These are phyloP conservation scores for Philotrypesis tridentata DNA, from an alignment of 1,140 invertebrate genomes.

Conservation along the genomic window DNA sequence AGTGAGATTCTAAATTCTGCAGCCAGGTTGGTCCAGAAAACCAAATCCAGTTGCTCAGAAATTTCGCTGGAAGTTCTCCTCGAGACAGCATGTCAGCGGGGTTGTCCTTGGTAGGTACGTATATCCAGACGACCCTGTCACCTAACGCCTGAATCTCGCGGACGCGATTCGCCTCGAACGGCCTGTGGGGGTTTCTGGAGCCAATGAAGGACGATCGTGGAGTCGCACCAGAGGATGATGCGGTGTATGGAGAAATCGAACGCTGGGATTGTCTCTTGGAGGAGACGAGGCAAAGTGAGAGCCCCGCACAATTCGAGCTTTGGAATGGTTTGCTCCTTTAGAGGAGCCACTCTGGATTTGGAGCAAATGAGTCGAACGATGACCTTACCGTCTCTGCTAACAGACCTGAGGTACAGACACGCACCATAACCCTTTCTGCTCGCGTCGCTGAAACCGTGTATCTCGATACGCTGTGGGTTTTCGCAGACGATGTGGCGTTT, in stretches of 20 bases:
- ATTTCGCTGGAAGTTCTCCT: too few species aligned
- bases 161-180: constrained; percentile 55
- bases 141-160: constrained; percentile 52
- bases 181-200: constrained; percentile 45
- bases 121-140: constrained; percentile 48
- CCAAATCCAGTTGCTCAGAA: too few species aligned
- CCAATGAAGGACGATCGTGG: constrained; percentile 10
- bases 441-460: constrained; percentile 40
- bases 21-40: too few species aligned
- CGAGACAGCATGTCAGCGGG: too few species aligned
- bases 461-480: background rate
- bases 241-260: background rate
- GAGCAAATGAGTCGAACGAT: background rate
- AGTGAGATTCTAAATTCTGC: too few species aligned
- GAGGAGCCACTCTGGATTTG: constrained; percentile 29
- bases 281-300: too few species aligned
- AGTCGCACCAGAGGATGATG: constrained; percentile 37
- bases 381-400: background rate
- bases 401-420: constrained; percentile 16
- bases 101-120: constrained; percentile 54
- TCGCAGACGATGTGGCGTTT: too few species aligned
- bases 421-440: constrained; percentile 23
- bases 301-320: too few species aligned
- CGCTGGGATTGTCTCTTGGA: too few species aligned
- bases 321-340: constrained; percentile 21